These are phyloP conservation scores for Drosophila parabipectinata DNA, from an alignment of 1,140 invertebrate species.

Conservation along the genomic window DNA sequence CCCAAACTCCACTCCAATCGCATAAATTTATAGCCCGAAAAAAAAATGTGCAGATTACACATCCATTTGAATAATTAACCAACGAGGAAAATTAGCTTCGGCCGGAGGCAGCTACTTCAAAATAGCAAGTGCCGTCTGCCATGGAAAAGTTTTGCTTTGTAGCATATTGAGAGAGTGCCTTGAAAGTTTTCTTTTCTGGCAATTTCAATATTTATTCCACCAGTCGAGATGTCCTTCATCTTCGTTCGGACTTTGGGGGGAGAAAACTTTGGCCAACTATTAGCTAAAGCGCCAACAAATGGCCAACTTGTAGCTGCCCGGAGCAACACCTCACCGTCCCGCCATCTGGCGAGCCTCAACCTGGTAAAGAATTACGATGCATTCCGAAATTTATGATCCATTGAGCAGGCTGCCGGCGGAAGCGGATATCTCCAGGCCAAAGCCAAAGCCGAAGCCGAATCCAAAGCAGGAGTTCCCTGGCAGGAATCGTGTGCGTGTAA, in stretches of 20 bases:
- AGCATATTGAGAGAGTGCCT: conserved; percentile 50
- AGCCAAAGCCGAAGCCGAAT: conserved; percentile 3
- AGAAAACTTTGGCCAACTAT: conserved; percentile 71
- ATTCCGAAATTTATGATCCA: conserved; percentile 76
- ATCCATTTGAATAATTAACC: conserved; percentile 50
- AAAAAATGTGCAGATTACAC: conserved; percentile 26
- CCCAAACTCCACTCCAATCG: conserved; percentile 13
- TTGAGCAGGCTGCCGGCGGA: conserved; percentile 47
- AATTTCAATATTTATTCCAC: conserved; percentile 58
- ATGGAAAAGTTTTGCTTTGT: conserved; percentile 45
- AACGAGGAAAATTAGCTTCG: conserved; percentile 31
- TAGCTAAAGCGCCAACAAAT: conserved; percentile 65
- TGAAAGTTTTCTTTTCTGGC: conserved; percentile 53
- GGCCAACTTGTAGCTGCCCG: conserved; percentile 66
- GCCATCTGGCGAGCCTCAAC: conserved; percentile 17
- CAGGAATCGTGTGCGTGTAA: conserved; percentile 74
- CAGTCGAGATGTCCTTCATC: conserved; percentile 55
- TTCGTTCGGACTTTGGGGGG: conserved; percentile 19
- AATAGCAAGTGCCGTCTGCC: conserved; percentile 29
- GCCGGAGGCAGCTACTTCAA: conserved; percentile 18
- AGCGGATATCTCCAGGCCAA: conserved; percentile 36
- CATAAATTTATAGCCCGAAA: conserved; percentile 1
- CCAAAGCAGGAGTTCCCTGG: conserved; percentile 35
- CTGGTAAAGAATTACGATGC: conserved; percentile 70
- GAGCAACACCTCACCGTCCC: background rate